These are phyloP conservation scores for Sitophilus oryzae DNA, from an alignment of 1,140 invertebrate genomes.

Conservation along the genomic window DNA sequence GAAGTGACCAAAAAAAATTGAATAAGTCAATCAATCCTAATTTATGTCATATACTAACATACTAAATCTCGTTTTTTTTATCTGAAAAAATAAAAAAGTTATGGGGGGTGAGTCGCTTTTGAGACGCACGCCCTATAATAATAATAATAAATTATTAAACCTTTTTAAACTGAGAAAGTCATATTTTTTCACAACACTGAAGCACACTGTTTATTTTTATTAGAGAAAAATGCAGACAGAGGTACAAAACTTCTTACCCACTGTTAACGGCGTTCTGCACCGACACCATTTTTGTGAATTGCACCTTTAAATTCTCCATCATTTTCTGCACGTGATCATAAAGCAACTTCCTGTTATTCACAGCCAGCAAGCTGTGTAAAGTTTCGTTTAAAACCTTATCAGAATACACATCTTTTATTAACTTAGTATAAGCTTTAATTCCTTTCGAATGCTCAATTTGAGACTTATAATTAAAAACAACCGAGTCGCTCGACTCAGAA, in stretches of 20 bases:
- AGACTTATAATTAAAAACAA: constrained; percentile 2
- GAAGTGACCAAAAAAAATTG: too few relatives aligned
- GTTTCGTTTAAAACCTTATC: background rate
- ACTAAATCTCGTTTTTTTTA: too few relatives aligned
- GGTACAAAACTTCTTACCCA: background rate
- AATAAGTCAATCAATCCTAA: too few relatives aligned
- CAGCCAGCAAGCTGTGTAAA: background rate
- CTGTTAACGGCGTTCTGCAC: background rate
- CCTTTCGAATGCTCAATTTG: background rate
- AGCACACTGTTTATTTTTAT: too few relatives aligned
- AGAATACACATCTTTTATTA: background rate
- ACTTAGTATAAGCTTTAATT: background rate
- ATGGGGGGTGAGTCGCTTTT: too few relatives aligned
- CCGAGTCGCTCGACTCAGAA: background rate
- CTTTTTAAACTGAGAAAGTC: too few relatives aligned
- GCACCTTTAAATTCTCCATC: constrained; percentile 1
- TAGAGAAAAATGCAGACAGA: background rate
- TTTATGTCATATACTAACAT: too few relatives aligned
- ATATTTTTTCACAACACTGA: too few relatives aligned
- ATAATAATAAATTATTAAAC: too few relatives aligned
- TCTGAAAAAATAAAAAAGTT: too few relatives aligned
- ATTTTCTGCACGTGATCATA: constrained; percentile 5
- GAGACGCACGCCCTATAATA: too few relatives aligned
- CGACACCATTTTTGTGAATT: constrained; percentile 5
- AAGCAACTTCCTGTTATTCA: constrained; percentile 5